Percentiles rank a stretch among this genome's conserved stretches.
Evolutionary conservation across 1,140 invertebrate genomes (phyloP).

Genomic region (Maconellicoccus hirsutus): DNA sequence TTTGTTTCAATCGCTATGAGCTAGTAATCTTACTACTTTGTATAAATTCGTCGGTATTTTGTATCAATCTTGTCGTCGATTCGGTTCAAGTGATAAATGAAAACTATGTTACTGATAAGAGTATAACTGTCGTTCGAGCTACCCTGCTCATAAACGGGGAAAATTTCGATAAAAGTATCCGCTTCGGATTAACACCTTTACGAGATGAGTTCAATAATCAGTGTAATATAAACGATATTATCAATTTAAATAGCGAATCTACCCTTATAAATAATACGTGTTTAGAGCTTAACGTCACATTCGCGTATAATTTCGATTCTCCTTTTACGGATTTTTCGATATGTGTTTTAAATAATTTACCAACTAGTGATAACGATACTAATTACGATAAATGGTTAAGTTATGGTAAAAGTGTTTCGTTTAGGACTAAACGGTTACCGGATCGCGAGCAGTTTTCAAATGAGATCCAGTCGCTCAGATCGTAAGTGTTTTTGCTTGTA

Average conservation of each 20-base stretch:
- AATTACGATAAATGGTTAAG: background rate
- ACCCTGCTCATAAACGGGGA: conserved; percentile 23
- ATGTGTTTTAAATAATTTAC: conserved; percentile 19
- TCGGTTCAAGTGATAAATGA: conserved; percentile 24
- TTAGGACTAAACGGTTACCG: background rate
- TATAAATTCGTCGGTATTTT: background rate
- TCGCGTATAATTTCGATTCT: background rate
- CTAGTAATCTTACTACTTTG: background rate
- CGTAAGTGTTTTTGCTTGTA: too few relatives aligned
- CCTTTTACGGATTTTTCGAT: background rate
- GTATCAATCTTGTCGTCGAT: background rate
- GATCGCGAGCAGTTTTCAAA: background rate
- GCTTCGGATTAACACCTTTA: conserved; percentile 23
- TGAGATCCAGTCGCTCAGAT: too few relatives aligned
- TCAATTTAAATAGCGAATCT: conserved; percentile 1
- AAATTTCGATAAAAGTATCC: conserved; percentile 22
- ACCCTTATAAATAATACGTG: background rate
- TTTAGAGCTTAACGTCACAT: background rate
- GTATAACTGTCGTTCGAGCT: conserved; percentile 16
- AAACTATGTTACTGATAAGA: conserved; percentile 8
- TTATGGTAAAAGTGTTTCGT: background rate
- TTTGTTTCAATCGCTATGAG: background rate
- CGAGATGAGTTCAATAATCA: background rate
- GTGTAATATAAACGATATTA: too few relatives aligned
- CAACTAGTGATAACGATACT: background rate